Conservation (phyloP, 1,140 invertebrate species). For the Papilio glaucus region DNA sequence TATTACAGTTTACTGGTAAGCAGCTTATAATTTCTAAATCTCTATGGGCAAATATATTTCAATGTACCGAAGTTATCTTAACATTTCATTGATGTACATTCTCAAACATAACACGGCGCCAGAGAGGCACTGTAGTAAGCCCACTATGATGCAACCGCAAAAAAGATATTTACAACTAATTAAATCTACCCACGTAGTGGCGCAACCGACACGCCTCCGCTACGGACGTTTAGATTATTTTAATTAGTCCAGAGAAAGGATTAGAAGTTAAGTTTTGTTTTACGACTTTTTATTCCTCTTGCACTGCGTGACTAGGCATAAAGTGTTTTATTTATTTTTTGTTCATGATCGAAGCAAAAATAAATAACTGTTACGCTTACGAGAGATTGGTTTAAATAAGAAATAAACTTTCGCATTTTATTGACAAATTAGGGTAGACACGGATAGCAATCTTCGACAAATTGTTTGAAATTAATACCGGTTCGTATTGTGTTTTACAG, state of each 20-base stretch:
- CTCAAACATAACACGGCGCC: constrained; percentile 33
- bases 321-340: constrained; percentile 5
- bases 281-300: neutral
- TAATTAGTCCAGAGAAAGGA: constrained; percentile 69
- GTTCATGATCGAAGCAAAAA: neutral
- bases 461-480: no score
- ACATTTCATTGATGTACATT: neutral
- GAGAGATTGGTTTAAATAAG: neutral
- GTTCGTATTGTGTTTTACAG: no score
- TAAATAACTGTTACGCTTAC: neutral
- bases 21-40: constrained; percentile 1
- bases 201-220: constrained; percentile 73
- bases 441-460: neutral
- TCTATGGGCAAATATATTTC: constrained; percentile 1
- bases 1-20: neutral
- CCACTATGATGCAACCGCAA: constrained; percentile 64
- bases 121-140: constrained; percentile 11
- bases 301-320: constrained; percentile 11
- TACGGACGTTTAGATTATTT: constrained; percentile 57
- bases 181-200: constrained; percentile 76
- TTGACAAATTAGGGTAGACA: neutral
- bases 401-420: neutral
- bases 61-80: constrained; percentile 8
- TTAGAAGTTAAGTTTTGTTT: constrained; percentile 38
- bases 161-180: constrained; percentile 75